These are phyloP conservation scores for Thalassophryne amazonica DNA, from an alignment of 2,797 vertebrate species.

Conservation along the genomic window DNA sequence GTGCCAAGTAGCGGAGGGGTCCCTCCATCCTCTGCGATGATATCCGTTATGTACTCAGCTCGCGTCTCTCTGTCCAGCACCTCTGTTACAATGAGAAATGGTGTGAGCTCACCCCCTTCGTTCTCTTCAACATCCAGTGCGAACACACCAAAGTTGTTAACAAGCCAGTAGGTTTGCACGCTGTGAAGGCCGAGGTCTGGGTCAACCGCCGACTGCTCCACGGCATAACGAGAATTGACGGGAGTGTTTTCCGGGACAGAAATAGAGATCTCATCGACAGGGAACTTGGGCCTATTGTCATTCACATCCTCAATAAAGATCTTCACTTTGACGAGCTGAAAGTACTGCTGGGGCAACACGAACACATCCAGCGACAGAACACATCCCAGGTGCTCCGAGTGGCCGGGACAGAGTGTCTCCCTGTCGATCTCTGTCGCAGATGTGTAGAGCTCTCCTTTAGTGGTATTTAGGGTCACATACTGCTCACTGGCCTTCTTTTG, in stretches of 20 bases:
- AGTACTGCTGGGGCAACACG: constrained; percentile 94
- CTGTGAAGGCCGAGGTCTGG: constrained; percentile 86
- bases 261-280: constrained; percentile 83
- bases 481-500: constrained; percentile 84
- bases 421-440: constrained; percentile 89
- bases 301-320: constrained; percentile 92
- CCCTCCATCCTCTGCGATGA: constrained; percentile 94
- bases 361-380: constrained; percentile 90
- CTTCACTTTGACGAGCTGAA: constrained; percentile 94
- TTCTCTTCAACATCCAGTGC: constrained; percentile 95
- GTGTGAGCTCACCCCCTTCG: constrained; percentile 90
- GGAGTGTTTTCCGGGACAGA: constrained; percentile 90
- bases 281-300: constrained; percentile 91
- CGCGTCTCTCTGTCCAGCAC: constrained; percentile 88
- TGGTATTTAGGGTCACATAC: constrained; percentile 89
- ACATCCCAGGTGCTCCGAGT: constrained; percentile 74
- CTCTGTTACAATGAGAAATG: constrained; percentile 92
- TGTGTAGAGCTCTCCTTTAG: constrained; percentile 88
- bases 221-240: constrained; percentile 87
- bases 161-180: constrained; percentile 93
- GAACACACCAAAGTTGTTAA: constrained; percentile 90
- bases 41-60: constrained; percentile 89
- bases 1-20: constrained; percentile 87
- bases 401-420: constrained; percentile 86
- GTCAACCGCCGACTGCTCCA: constrained; percentile 93